Evolutionary conservation across 2,797 vertebrate species (phyloP).

Genomic region (Alosa sapidissima): DNA sequence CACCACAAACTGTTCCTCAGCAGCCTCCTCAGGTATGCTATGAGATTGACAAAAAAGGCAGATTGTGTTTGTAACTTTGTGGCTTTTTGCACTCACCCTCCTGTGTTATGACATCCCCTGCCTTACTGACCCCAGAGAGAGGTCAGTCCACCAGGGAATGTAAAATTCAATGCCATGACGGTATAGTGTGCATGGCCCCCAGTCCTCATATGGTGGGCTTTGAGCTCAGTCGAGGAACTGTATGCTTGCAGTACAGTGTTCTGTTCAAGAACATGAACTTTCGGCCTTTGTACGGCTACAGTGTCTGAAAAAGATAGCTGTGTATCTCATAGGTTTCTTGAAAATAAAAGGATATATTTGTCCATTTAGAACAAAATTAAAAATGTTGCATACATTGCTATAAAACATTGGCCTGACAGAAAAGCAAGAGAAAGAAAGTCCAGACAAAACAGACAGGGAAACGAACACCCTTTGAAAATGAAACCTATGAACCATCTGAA

Average conservation of each 20-base stretch:
- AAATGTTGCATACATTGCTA: not conserved
- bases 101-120: not conserved
- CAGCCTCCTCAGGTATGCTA: conserved; percentile 65
- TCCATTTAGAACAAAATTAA: too few species aligned
- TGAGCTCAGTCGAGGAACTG: not conserved
- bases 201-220: not conserved
- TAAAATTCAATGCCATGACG: not conserved
- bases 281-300: not conserved
- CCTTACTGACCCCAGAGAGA: not conserved
- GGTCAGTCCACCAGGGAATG: not conserved
- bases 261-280: not conserved
- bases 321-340: not conserved
- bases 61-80: not conserved
- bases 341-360: not conserved
- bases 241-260: not conserved
- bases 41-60: not conserved
- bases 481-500: not conserved
- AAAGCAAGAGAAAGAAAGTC: too few species aligned
- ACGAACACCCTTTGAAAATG: too few species aligned
- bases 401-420: not conserved
- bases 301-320: not conserved
- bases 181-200: not conserved
- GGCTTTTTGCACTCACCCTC: not conserved
- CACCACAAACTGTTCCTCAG: conserved; percentile 62
- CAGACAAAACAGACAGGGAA: too few species aligned